Evolutionary conservation across 2,888 invertebrate genomes (phyloP).

Genomic region (Leucoma salicis): DNA sequence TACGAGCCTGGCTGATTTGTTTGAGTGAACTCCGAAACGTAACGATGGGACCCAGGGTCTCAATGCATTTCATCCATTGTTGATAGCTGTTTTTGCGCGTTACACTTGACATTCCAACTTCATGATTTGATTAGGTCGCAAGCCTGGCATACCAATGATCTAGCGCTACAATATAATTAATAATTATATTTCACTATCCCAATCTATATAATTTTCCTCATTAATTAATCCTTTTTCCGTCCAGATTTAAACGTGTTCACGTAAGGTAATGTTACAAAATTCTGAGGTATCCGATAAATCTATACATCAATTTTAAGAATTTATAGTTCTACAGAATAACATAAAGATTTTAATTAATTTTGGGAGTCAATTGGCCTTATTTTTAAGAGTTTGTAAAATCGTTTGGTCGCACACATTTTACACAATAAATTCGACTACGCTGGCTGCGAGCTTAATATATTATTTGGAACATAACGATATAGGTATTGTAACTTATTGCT

Average conservation of each 20-base stretch:
- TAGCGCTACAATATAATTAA: slow-evolving; percentile 15
- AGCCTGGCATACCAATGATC: neutral
- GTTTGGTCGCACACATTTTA: slow-evolving; percentile 11
- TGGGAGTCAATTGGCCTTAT: slow-evolving; percentile 25
- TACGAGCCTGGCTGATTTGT: slow-evolving; percentile 35
- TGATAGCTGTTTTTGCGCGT: slow-evolving; percentile 44
- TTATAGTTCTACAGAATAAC: slow-evolving; percentile 19
- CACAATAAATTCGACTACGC: slow-evolving; percentile 32
- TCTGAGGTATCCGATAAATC: slow-evolving; percentile 33
- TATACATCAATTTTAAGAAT: slow-evolving; percentile 35
- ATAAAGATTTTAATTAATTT: too few species aligned
- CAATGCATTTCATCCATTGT: slow-evolving; percentile 1
- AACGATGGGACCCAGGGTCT: slow-evolving; percentile 42
- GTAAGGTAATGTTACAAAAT: slow-evolving; percentile 50
- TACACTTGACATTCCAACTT: too few species aligned
- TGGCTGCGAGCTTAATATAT: slow-evolving; percentile 62
- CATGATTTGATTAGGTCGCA: neutral
- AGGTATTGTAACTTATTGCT: slow-evolving; percentile 43
- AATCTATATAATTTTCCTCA: slow-evolving; percentile 38
- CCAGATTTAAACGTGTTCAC: slow-evolving; percentile 76
- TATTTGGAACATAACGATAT: slow-evolving; percentile 47
- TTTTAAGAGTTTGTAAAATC: slow-evolving; percentile 7
- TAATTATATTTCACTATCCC: slow-evolving; percentile 9
- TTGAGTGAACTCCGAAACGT: slow-evolving; percentile 65
- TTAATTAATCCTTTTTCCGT: slow-evolving; percentile 72